Evolutionary conservation across 2,888 invertebrate genomes (phyloP), one percentile per base, ranked within the genome.

Genomic region (Aquatica leii): DNA sequence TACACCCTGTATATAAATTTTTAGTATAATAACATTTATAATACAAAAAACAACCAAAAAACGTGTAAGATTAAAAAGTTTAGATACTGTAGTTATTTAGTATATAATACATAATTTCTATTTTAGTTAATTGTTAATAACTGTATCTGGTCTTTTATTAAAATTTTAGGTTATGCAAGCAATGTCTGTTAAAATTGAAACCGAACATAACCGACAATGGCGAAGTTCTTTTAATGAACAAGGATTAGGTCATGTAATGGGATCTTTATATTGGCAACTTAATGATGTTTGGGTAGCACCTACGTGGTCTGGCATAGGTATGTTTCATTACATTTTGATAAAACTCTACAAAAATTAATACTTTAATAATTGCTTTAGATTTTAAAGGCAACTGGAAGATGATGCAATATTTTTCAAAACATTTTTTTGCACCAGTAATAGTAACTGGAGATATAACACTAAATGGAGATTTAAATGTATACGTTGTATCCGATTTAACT

Each of bases 241-340:
- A n/a, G 88, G 88, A 0, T 80, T 85, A 72, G 92, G 92, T 4
- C 78, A 84, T 65, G 98, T 97, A 0, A 98, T 97, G 96, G 98
- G 98, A 0, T 95, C 97, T 0, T 84, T 99, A 54, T 99, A 97
- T 80, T 99, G 98, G 98, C 98, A 99, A 81, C 82, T 98, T 9
- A 98, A 98, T 79, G 98, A 98, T 79, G 93, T 98, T 24, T 98
- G 98, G 98, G 92, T 95, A 74, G 97, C 95, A 0, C 97, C 98
- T 0, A 93, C 97, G 0, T 98, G 98, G 98, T 90, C 96, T 4
- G 88, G 94, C 24, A 93, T 97, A 68, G 94, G 94, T 87, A 52
- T n/a, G 21, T 35, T n/a, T 4, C 6, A 20, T 20, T 41, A 51
- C 0, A 24, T 0, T 24, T 40, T 40, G 4, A 24, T 12, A 40